phyloP scores from a whole-genome alignment of 2,797 vertebrate species.

The Phrynocephalus forsythii region DNA sequence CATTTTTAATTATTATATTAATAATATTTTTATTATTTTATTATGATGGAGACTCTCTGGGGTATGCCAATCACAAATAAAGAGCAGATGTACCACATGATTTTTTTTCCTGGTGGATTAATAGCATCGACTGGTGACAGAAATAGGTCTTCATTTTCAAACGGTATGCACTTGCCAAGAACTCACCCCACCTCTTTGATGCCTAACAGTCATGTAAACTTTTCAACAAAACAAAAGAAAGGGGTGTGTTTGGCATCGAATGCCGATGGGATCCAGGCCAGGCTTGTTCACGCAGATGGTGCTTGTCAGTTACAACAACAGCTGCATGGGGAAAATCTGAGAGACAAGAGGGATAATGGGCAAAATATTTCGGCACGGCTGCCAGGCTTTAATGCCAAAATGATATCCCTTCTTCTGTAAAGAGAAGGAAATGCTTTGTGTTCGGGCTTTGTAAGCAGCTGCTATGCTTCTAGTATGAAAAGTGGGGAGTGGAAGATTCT shows the following conservation, averaged over 20 bases:
- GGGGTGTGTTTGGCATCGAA: background rate
- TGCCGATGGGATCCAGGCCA: conserved; percentile 7
- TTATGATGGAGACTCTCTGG: background rate
- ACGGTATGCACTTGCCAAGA: background rate
- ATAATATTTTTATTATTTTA: too few relatives aligned
- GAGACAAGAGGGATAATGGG: conserved; percentile 43
- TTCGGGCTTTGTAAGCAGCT: background rate
- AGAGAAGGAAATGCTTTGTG: background rate
- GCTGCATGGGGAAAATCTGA: conserved; percentile 47
- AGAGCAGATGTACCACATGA: background rate
- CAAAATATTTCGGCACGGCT: conserved; percentile 46
- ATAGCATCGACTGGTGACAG: background rate
- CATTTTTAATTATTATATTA: too few relatives aligned
- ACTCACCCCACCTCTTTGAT: background rate
- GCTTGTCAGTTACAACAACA: conserved; percentile 37
- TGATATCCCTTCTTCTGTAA: background rate
- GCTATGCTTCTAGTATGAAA: background rate
- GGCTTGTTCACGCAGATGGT: conserved; percentile 20
- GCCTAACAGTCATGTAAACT: background rate
- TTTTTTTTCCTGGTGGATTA: background rate
- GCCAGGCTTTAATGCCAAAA: conserved; percentile 37
- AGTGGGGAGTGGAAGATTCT: background rate
- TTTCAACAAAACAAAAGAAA: background rate
- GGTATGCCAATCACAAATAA: background rate
- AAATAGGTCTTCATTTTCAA: background rate